phyloP scores from a whole-genome alignment of 2,797 vertebrate species.

The Gymnoscopelus braueri region DNA sequence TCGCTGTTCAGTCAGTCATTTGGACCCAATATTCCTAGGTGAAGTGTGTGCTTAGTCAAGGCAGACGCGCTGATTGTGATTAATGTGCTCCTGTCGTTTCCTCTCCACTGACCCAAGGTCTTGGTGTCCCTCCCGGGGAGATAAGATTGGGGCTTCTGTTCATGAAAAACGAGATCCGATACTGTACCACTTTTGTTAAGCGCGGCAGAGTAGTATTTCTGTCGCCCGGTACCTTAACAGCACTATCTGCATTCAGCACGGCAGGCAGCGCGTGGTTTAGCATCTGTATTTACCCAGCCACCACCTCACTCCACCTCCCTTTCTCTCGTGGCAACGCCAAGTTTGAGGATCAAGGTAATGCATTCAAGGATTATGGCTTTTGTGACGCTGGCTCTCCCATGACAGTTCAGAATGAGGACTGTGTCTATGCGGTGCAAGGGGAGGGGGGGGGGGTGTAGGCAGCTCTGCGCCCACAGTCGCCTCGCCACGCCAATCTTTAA shows the following conservation, averaged over 20 bases:
- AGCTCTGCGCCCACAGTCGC: conserved; percentile 11
- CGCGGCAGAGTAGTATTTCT: not conserved
- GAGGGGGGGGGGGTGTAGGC: not conserved
- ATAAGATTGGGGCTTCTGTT: not conserved
- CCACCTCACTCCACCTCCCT: not conserved
- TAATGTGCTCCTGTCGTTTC: conserved; percentile 40
- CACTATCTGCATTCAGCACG: conserved; percentile 1
- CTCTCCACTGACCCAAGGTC: conserved; percentile 14
- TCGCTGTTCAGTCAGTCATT: conserved; percentile 28
- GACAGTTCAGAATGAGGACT: conserved; percentile 11
- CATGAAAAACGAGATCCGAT: conserved; percentile 27
- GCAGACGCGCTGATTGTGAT: conserved; percentile 44
- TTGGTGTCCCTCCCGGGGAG: not conserved
- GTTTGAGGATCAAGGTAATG: conserved; percentile 20
- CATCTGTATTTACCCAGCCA: conserved; percentile 17
- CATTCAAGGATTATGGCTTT: conserved; percentile 31
- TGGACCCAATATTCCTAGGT: conserved; percentile 18
- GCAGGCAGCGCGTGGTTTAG: conserved; percentile 12
- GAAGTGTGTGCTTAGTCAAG: conserved; percentile 43
- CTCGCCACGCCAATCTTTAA: conserved; percentile 2
- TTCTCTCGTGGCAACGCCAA: conserved; percentile 22
- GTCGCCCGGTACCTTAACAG: not conserved
- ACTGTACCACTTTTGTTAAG: conserved; percentile 10
- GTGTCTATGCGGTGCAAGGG: conserved; percentile 10
- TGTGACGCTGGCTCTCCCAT: conserved; percentile 26